Percentiles rank a stretch among this genome's conserved stretches.
Conservation (phyloP, 35 echinoderm and acorn worm species). For the Amphiura filiformis region DNA sequence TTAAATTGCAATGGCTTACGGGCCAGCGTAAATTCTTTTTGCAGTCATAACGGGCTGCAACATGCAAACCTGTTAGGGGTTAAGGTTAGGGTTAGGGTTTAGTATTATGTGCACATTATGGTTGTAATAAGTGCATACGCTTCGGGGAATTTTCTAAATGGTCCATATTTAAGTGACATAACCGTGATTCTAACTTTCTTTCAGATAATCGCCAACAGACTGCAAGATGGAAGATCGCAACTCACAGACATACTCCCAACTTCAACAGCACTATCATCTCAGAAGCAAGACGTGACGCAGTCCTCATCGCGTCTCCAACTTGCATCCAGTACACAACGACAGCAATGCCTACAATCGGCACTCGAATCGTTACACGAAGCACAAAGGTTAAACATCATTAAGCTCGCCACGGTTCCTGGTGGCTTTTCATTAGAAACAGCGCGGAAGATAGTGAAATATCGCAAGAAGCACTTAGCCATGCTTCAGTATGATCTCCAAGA, state of each 20-base stretch:
- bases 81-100: too few species aligned
- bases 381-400: not conserved
- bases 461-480: not conserved
- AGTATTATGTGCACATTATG: too few species aligned
- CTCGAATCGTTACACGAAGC: not conserved
- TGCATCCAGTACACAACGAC: not conserved
- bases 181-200: too few species aligned
- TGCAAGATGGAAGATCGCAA: not conserved
- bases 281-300: not conserved
- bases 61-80: too few species aligned
- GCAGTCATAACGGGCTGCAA: too few species aligned
- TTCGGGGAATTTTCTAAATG: too few species aligned
- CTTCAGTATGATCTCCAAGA: not conserved
- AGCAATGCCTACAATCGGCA: not conserved
- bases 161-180: too few species aligned
- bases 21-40: too few species aligned
- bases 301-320: not conserved
- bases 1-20: too few species aligned
- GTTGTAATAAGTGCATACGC: too few species aligned
- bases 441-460: not conserved
- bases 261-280: not conserved
- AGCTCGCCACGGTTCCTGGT: not conserved
- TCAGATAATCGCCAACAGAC: not conserved
- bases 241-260: not conserved
- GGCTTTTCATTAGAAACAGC: not conserved